Conservation (phyloP, 2,888 invertebrate species). For the Andricus curvator region DNA sequence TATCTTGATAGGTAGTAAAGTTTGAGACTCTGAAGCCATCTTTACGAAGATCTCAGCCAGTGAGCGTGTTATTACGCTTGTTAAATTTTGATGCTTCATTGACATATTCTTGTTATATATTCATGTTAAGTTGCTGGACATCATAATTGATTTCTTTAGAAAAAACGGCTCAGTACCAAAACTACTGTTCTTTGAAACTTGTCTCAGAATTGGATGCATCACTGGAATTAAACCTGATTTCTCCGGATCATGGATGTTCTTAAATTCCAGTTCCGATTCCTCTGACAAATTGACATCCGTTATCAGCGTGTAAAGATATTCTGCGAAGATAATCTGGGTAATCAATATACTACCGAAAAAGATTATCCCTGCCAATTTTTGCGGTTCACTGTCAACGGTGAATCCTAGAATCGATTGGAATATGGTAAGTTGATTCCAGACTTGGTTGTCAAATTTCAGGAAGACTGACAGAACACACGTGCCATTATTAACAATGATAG, state of each 20-base stretch:
- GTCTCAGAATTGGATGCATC: neutral
- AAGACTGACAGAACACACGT: neutral
- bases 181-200: neutral
- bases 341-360: neutral
- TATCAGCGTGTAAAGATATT: neutral
- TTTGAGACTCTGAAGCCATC: no score
- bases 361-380: neutral
- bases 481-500: neutral
- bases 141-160: no score
- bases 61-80: no score
- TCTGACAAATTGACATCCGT: neutral
- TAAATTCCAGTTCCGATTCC: neutral
- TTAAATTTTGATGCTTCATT: no score
- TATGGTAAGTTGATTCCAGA: neutral
- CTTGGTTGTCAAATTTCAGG: neutral
- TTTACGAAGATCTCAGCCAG: no score
- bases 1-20: no score
- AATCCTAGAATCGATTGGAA: neutral
- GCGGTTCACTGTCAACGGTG: neutral
- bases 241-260: neutral
- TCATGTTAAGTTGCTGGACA: no score
- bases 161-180: no score
- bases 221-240: neutral
- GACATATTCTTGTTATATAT: no score
- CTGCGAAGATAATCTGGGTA: neutral